A percentile compares a stretch with the other conserved stretches of the same genome.
Evolutionary conservation across 2,113 vertebrate genomes (phyloP).

Genomic region (Boulengeromyrus knoepffleri): DNA sequence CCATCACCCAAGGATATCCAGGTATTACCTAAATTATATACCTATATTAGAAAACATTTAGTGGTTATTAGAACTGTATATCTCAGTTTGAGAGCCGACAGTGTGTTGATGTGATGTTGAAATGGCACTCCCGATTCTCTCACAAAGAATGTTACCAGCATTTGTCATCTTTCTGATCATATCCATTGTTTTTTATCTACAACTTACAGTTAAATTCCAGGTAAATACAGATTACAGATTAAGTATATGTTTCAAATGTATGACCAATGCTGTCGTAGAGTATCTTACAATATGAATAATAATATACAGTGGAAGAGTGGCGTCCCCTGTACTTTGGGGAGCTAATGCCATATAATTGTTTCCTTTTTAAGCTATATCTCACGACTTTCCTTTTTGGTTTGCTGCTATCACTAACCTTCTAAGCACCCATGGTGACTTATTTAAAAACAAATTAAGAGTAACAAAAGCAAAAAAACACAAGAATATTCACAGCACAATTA

Average conservation of each 20-base stretch:
- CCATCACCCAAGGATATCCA: conserved; percentile 69
- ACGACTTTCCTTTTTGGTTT: no score
- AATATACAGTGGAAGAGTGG: background rate
- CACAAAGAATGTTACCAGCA: background rate
- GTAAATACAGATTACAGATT: background rate
- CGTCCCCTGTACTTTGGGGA: no score
- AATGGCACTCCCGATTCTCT: background rate
- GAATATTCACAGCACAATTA: no score
- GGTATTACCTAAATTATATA: conserved; percentile 47
- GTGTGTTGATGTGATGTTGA: background rate
- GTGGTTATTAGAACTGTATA: background rate
- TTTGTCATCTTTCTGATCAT: background rate
- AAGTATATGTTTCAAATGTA: background rate
- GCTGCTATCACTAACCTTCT: no score
- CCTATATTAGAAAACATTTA: background rate
- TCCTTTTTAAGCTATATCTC: no score
- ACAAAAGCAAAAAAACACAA: no score
- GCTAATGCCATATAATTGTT: no score
- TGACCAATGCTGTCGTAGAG: background rate
- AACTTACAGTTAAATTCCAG: background rate
- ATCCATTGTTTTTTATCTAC: background rate
- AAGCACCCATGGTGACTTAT: no score
- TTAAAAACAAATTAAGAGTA: no score
- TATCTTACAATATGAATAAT: background rate
- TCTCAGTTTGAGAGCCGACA: background rate